Percentiles rank a stretch among this genome's conserved stretches.
Evolutionary conservation across 2,113 vertebrate genomes (phyloP).

Genomic region (Phycodurus eques): DNA sequence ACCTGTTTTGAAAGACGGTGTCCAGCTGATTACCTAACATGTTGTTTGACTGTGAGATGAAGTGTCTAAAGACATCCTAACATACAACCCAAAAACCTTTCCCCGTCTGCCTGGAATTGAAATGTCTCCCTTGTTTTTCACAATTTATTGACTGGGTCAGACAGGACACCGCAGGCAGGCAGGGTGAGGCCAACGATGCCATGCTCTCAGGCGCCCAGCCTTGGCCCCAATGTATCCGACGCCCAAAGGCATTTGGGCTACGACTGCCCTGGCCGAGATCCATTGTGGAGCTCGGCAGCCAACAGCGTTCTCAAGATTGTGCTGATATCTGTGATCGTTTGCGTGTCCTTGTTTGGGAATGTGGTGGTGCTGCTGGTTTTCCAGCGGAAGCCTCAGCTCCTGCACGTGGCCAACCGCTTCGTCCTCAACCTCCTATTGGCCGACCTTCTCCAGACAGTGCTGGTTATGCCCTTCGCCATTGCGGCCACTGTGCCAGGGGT

Average conservation of each 20-base stretch:
- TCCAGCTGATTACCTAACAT: not conserved
- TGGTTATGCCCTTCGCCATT: slow-evolving; percentile 86
- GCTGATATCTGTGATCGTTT: slow-evolving; percentile 78
- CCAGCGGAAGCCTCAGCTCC: slow-evolving; percentile 83
- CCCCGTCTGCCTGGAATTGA: not conserved
- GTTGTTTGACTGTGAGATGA: not conserved
- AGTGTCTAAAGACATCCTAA: too few relatives aligned
- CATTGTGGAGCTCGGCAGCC: slow-evolving; percentile 46
- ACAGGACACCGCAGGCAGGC: not conserved
- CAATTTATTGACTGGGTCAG: not conserved
- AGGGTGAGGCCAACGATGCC: slow-evolving; percentile 46
- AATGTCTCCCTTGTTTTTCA: not conserved
- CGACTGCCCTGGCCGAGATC: not conserved
- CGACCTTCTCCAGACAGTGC: slow-evolving; percentile 81
- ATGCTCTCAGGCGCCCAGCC: slow-evolving; percentile 28
- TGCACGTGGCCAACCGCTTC: slow-evolving; percentile 86
- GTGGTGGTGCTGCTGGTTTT: slow-evolving; percentile 82
- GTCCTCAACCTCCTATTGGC: slow-evolving; percentile 86
- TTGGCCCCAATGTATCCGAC: slow-evolving; percentile 57
- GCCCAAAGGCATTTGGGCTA: slow-evolving; percentile 53
- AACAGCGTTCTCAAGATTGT: slow-evolving; percentile 77
- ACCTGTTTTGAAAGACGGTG: not conserved
- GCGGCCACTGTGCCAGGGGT: slow-evolving; percentile 78
- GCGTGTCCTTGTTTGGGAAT: slow-evolving; percentile 80
- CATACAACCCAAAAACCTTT: not conserved